These are phyloP conservation scores for Trichogramma pretiosum DNA, from an alignment of 1,140 invertebrate genomes.

Conservation along the genomic window DNA sequence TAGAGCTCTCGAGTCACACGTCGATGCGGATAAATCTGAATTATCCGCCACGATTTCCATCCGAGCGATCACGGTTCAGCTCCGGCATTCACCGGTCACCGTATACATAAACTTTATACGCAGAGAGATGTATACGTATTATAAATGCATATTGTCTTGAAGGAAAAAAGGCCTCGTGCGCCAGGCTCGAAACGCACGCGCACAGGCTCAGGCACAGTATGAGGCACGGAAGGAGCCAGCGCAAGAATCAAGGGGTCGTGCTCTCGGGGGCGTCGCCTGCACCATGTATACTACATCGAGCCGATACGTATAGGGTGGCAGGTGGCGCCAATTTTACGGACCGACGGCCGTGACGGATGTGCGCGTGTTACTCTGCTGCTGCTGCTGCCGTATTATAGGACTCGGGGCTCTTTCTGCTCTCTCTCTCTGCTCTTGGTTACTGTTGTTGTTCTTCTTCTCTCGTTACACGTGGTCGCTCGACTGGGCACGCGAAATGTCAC, in stretches of 20 bases:
- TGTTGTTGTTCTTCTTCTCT: constrained; percentile 11
- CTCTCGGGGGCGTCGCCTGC: neutral
- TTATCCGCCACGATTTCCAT: constrained; percentile 29
- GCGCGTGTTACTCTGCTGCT: too few species aligned
- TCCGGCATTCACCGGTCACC: too few species aligned
- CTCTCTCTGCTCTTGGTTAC: neutral
- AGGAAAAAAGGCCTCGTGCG: too few species aligned
- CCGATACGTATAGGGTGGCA: constrained; percentile 44
- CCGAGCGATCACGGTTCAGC: constrained; percentile 25
- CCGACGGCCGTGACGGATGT: constrained; percentile 45
- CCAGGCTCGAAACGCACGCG: constrained; percentile 30
- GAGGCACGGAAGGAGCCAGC: constrained; percentile 18
- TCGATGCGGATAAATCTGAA: too few species aligned
- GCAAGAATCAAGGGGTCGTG: constrained; percentile 3
- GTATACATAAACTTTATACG: too few species aligned
- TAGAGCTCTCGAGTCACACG: too few species aligned
- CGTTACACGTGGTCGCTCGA: constrained; percentile 39
- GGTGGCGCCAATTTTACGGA: constrained; percentile 48
- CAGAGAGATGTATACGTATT: too few species aligned
- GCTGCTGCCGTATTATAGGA: constrained; percentile 14
- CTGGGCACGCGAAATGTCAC: constrained; percentile 33
- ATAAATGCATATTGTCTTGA: constrained; percentile 47
- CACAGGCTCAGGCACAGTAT: constrained; percentile 29
- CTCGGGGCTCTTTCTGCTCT: neutral
- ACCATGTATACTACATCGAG: too few species aligned